Percentiles rank a stretch among this genome's conserved stretches.
Evolutionary conservation across 2,888 invertebrate species (phyloP).

Genomic region (Athrips mouffetella): DNA sequence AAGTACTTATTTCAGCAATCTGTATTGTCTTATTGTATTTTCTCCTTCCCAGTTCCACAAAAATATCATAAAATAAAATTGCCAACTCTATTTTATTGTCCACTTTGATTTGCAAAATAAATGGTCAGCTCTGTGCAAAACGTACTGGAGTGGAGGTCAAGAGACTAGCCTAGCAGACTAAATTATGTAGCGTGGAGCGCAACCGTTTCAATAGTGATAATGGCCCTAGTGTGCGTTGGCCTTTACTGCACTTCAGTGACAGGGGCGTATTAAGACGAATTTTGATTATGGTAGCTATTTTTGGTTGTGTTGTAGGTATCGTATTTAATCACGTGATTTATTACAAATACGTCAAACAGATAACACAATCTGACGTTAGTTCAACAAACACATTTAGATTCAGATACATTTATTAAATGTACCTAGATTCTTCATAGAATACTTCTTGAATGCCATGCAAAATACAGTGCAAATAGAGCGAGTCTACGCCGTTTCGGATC

Average conservation of each 20-base stretch:
- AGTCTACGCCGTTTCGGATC: too few species aligned
- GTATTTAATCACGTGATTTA: too few species aligned
- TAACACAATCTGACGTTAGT: too few species aligned
- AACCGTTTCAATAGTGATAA: conserved; percentile 30
- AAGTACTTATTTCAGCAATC: neutral
- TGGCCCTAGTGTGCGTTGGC: conserved; percentile 24
- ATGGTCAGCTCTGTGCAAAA: neutral
- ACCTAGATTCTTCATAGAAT: too few species aligned
- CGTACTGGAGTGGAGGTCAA: conserved; percentile 23
- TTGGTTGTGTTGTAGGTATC: too few species aligned
- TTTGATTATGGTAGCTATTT: too few species aligned
- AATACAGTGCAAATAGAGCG: too few species aligned
- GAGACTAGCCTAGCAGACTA: conserved; percentile 26
- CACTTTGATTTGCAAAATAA: neutral
- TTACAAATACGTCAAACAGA: too few species aligned
- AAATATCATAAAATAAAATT: neutral
- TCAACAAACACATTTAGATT: too few species aligned
- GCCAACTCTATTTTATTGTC: neutral
- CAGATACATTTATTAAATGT: too few species aligned
- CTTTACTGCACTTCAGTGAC: conserved; percentile 22
- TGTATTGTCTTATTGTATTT: neutral
- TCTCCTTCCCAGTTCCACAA: neutral
- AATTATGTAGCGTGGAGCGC: conserved; percentile 32
- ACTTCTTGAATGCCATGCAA: too few species aligned
- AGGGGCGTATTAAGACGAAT: conserved; percentile 4